Percentiles rank a stretch among this genome's conserved stretches.
Conservation (phyloP, 2,797 vertebrate genomes). For the Rhinogobio ventralis region DNA sequence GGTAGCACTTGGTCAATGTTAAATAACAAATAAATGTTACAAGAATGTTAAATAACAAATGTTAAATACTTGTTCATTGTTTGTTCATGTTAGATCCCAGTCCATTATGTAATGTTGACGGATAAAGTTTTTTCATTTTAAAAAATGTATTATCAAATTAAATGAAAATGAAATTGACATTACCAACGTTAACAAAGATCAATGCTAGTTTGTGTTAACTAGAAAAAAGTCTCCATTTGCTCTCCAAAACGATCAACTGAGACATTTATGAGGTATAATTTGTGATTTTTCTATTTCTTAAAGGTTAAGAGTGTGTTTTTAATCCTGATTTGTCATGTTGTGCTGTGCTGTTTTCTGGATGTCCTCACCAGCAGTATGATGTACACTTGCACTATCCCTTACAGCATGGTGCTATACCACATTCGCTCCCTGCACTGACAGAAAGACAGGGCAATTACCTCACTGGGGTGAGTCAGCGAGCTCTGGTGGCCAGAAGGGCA, state of each 20-base stretch:
- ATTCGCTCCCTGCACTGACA: slow-evolving; percentile 42
- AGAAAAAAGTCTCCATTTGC: not conserved
- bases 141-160: no score
- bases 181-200: no score
- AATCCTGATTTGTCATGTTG: slow-evolving; percentile 2
- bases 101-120: no score
- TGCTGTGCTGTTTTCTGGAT: not conserved
- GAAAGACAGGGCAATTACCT: slow-evolving; percentile 75
- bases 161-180: no score
- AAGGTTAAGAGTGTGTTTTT: slow-evolving; percentile 9
- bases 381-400: not conserved
- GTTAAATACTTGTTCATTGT: no score
- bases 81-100: no score
- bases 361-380: slow-evolving; percentile 11
- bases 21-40: no score
- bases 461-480: slow-evolving; percentile 64
- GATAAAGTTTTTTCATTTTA: no score
- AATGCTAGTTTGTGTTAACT: no score
- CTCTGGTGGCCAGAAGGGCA: slow-evolving; percentile 64
- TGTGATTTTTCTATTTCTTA: not conserved
- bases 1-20: no score
- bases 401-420: slow-evolving; percentile 16
- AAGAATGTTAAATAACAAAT: no score
- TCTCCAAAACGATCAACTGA: not conserved
- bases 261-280: slow-evolving; percentile 3